Percentiles rank a stretch among this genome's conserved stretches.
phyloP scores from a whole-genome alignment of 2,113 vertebrate species.

The Petromus typicus region DNA sequence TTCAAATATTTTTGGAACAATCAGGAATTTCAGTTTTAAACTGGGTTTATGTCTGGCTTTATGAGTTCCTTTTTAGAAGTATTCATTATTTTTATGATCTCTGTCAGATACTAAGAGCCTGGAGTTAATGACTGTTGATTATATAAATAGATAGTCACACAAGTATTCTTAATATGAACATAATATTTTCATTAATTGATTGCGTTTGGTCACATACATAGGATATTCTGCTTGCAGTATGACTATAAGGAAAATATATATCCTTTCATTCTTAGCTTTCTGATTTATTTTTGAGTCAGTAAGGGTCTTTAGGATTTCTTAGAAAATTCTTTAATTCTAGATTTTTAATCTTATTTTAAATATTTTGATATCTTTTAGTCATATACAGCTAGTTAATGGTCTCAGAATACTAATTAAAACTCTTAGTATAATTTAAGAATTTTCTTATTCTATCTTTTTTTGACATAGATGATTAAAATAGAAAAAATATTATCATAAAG shows the following conservation, averaged over 20 bases:
- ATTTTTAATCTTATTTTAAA: constrained; percentile 10
- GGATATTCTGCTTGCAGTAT: constrained; percentile 41
- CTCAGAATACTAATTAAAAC: background rate
- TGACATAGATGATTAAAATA: background rate
- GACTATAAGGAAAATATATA: background rate
- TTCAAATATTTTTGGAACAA: constrained; percentile 15
- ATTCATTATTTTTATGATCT: background rate
- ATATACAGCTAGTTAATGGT: background rate
- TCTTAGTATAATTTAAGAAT: background rate
- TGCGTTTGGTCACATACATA: background rate
- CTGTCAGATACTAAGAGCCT: background rate
- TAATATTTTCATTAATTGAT: background rate
- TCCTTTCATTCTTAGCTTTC: background rate
- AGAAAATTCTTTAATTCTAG: background rate
- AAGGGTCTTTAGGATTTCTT: background rate
- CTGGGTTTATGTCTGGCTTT: background rate
- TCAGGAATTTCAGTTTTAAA: constrained; percentile 15
- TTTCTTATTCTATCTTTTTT: constrained; percentile 9
- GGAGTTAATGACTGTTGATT: constrained; percentile 29
- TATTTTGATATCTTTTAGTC: background rate
- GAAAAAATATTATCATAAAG: background rate
- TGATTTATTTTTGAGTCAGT: background rate
- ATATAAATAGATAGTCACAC: constrained; percentile 22
- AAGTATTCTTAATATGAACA: background rate
- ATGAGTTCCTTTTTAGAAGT: background rate